Conservation (phyloP, 2,797 vertebrate genomes). For the Labeo calbasu region DNA sequence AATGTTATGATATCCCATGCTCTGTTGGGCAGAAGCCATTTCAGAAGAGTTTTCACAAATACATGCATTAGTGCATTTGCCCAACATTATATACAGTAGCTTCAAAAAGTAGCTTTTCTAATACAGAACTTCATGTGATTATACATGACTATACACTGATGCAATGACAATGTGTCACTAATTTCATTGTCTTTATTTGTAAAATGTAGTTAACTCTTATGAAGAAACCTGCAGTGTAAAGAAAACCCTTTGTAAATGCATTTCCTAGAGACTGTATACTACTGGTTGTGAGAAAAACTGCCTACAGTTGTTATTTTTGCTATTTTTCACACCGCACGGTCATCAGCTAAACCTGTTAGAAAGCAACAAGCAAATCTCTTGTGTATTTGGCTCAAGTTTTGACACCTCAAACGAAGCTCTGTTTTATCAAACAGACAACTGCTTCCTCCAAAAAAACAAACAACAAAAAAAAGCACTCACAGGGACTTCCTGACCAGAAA, state of each 20-base stretch:
- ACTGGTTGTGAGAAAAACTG: not conserved
- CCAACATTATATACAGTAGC: no score
- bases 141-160: not conserved
- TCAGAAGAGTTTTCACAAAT: not conserved
- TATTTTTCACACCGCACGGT: not conserved
- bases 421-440: not conserved
- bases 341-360: slow-evolving; percentile 1
- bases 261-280: not conserved
- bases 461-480: not conserved
- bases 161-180: not conserved
- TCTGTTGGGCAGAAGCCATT: not conserved
- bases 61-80: no score
- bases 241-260: not conserved
- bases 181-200: not conserved
- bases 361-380: not conserved
- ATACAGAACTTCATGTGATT: no score
- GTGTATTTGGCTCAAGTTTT: not conserved
- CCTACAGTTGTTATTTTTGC: not conserved
- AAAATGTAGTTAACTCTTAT: not conserved
- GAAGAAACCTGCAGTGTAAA: not conserved
- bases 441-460: not conserved
- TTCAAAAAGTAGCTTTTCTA: no score
- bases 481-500: not conserved
- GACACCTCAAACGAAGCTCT: not conserved
- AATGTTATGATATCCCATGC: not conserved